Evolutionary conservation across 2,797 vertebrate species (phyloP), one percentile per base, ranked within the genome.

Genomic region (Neosalanx taihuensis): DNA sequence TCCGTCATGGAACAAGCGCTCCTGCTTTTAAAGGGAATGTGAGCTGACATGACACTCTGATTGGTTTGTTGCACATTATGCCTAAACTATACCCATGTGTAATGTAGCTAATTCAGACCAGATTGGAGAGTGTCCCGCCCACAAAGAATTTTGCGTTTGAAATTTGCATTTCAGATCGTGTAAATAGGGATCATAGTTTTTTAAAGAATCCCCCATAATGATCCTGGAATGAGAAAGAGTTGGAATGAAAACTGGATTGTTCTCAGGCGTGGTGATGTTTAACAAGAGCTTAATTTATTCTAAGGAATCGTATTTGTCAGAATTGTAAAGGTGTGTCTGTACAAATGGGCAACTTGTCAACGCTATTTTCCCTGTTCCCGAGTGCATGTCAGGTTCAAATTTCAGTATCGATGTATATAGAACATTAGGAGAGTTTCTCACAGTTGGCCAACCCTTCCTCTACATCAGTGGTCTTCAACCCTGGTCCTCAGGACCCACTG

Each of bases 191-290:
- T 26, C 23, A 26, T 26, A 1, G 23, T 26, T 26, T 26, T 26
- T 26, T 26, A 26, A 26, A 79, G 77, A 86, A 87, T 82, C 79
- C 41, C 75, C 78, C 72, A 84, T 87, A 82, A 88, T 86, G 88
- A 87, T 81, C 79, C 76, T 69, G 68, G 78, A 83, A 81, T 70
- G 76, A 81, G 72, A 72, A 77, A 83, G 80, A 77, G 82, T 84
- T 1, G 26, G 87, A 77, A 82, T 79, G 63, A 87, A 88, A 58
- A 9, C 5, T 31, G 20, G 26, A 13, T 51, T 5, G 23, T 17
- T 67, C 29, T 12, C 46, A 7, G 26, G 9, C 13, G 1, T n/a
- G 23, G 20, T 18, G 12, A 60, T 30, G 69, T 18, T 13, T 53
- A 56, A 31, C 35, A 23, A 64, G 61, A 72, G 64, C 29, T 29